A percentile compares a stretch with the other conserved stretches of the same genome.
Evolutionary conservation across 1,140 invertebrate genomes (phyloP).

Genomic region (Aphis gossypii): DNA sequence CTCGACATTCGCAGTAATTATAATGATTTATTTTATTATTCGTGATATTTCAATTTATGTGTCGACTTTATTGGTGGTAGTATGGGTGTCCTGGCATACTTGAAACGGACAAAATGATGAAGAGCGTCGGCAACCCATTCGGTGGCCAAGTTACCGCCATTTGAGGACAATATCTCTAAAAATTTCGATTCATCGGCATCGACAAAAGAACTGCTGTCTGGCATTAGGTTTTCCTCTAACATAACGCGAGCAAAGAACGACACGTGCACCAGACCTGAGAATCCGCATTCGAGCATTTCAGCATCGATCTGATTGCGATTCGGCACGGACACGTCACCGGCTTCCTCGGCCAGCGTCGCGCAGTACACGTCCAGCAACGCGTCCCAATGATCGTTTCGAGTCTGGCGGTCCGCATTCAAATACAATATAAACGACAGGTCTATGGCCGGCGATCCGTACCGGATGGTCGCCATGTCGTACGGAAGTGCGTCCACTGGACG

Average conservation of each 20-base stretch:
- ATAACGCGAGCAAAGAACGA: background rate
- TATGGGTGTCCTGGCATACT: background rate
- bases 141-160: slow-evolving; percentile 31
- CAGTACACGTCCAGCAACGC: slow-evolving; percentile 64
- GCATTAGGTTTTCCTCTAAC: background rate
- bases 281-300: background rate
- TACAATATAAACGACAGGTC: slow-evolving; percentile 66
- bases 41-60: too few relatives aligned
- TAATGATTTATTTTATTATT: background rate
- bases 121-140: background rate
- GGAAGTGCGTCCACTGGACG: slow-evolving; percentile 62
- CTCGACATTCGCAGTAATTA: too few relatives aligned
- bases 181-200: fast-evolving
- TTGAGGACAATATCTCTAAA: fast-evolving
- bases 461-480: slow-evolving; percentile 64
- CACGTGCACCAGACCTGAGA: background rate
- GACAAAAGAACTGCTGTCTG: fast-evolving
- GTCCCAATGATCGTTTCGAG: slow-evolving; percentile 61
- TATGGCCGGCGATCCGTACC: slow-evolving; percentile 63
- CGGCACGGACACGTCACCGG: background rate
- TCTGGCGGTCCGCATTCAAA: slow-evolving; percentile 61
- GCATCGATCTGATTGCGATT: background rate
- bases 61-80: background rate
- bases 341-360: slow-evolving; percentile 51
- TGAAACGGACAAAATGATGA: background rate